Evolutionary conservation across 2,113 vertebrate genomes (phyloP).

Genomic region (Platanista minor): DNA sequence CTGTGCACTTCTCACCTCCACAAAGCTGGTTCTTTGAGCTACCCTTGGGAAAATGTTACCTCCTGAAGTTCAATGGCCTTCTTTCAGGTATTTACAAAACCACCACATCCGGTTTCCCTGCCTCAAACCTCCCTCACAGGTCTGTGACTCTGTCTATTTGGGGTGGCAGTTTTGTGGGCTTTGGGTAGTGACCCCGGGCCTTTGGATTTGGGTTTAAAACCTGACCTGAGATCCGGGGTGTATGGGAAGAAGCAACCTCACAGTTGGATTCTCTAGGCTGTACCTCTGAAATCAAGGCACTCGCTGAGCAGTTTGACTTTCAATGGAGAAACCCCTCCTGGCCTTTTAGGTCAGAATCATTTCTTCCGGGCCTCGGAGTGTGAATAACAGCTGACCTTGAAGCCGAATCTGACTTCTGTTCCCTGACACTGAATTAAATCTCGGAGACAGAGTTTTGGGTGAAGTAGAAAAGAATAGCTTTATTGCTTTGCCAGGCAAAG

Average conservation of each 20-base stretch:
- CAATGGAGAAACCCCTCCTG: not conserved
- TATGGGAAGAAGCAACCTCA: no score
- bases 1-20: fast-evolving
- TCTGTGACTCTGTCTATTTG: not conserved
- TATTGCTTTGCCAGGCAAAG: not conserved
- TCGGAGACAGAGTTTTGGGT: not conserved
- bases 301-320: fast-evolving
- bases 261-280: fast-evolving
- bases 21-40: not conserved
- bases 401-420: not conserved
- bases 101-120: conserved; percentile 49
- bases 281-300: not conserved
- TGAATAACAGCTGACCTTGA: no score
- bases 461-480: not conserved
- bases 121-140: conserved; percentile 48
- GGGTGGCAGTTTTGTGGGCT: not conserved
- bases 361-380: not conserved
- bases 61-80: not conserved
- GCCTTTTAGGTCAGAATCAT: no score
- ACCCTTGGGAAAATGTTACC: not conserved
- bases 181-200: conserved; percentile 27
- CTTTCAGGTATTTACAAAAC: conserved; percentile 69
- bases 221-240: fast-evolving
- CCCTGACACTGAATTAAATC: not conserved
- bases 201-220: not conserved